Evolutionary conservation across 2,888 invertebrate species (phyloP).

Genomic region (Meandrusa payeni): DNA sequence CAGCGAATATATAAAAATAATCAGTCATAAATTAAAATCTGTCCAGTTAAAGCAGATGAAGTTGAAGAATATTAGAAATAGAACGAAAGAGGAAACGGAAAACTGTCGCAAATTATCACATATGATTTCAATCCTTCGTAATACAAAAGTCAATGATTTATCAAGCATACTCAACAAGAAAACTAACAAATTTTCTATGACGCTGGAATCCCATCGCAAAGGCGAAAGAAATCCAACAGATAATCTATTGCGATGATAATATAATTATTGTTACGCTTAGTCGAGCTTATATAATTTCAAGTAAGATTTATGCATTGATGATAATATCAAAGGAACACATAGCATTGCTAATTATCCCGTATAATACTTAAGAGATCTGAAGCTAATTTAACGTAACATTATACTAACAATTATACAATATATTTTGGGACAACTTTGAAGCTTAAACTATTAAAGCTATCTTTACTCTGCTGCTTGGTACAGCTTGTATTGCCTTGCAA

Average conservation of each 20-base stretch:
- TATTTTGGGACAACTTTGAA: too few species aligned
- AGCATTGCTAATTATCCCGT: conserved; percentile 5
- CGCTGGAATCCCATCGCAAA: conserved; percentile 7
- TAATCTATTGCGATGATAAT: too few species aligned
- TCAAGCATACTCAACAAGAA: conserved; percentile 12
- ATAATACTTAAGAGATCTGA: conserved; percentile 1
- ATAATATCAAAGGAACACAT: conserved; percentile 1
- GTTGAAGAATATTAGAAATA: conserved; percentile 49
- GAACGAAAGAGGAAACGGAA: conserved; percentile 51
- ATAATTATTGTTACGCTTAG: conserved; percentile 7
- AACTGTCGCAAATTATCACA: conserved; percentile 43
- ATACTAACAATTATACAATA: too few species aligned
- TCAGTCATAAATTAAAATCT: conserved; percentile 49
- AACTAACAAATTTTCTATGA: not conserved
- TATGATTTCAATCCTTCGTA: conserved; percentile 46
- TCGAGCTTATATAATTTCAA: conserved; percentile 1
- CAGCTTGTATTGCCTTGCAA: too few species aligned
- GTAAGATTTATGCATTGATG: not conserved
- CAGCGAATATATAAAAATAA: conserved; percentile 48
- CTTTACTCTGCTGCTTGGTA: too few species aligned
- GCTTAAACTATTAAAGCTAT: too few species aligned
- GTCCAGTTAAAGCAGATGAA: conserved; percentile 52
- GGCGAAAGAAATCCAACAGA: conserved; percentile 13
- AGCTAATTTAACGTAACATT: conserved; percentile 7
- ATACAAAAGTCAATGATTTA: conserved; percentile 31